Percentiles rank a stretch among this genome's conserved stretches.
These are phyloP conservation scores for Cryptocephalus moraei DNA, from an alignment of 2,888 invertebrate species.

Conservation along the genomic window DNA sequence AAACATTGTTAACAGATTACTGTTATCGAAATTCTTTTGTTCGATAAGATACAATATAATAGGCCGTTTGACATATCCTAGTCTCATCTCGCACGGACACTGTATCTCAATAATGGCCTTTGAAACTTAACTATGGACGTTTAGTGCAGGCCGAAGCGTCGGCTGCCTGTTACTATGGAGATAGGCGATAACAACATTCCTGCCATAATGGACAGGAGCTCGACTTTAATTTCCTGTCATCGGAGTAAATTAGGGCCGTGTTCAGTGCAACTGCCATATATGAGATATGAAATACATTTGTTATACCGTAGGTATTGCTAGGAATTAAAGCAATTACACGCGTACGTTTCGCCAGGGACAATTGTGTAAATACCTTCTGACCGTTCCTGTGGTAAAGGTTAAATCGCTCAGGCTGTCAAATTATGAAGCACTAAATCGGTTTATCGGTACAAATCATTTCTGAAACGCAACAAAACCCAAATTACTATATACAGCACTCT, in stretches of 20 bases:
- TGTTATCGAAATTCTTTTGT: slow-evolving; percentile 10
- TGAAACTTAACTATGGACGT: slow-evolving; percentile 19
- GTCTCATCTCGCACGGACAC: slow-evolving; percentile 14
- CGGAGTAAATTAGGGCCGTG: slow-evolving; percentile 30
- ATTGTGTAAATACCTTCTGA: too few species aligned
- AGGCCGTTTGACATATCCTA: slow-evolving; percentile 12
- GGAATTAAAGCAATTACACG: too few species aligned
- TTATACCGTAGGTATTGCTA: not conserved
- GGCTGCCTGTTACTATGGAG: slow-evolving; percentile 32
- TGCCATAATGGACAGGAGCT: slow-evolving; percentile 33
- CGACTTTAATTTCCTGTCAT: slow-evolving; percentile 36
- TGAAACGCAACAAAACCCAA: too few species aligned
- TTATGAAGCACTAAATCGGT: too few species aligned
- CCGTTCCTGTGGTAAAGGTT: too few species aligned
- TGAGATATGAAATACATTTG: slow-evolving; percentile 19
- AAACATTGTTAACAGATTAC: slow-evolving; percentile 1
- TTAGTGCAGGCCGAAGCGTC: slow-evolving; percentile 18
- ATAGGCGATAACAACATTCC: slow-evolving; percentile 34
- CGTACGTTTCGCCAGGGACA: too few species aligned
- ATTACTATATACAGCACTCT: too few species aligned
- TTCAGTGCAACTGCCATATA: slow-evolving; percentile 24
- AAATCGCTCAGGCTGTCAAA: too few species aligned
- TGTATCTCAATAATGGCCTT: slow-evolving; percentile 25
- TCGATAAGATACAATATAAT: slow-evolving; percentile 3
- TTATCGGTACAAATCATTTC: too few species aligned